Evolutionary conservation across 2,888 invertebrate genomes (phyloP).

Genomic region (Conomelus anceps): DNA sequence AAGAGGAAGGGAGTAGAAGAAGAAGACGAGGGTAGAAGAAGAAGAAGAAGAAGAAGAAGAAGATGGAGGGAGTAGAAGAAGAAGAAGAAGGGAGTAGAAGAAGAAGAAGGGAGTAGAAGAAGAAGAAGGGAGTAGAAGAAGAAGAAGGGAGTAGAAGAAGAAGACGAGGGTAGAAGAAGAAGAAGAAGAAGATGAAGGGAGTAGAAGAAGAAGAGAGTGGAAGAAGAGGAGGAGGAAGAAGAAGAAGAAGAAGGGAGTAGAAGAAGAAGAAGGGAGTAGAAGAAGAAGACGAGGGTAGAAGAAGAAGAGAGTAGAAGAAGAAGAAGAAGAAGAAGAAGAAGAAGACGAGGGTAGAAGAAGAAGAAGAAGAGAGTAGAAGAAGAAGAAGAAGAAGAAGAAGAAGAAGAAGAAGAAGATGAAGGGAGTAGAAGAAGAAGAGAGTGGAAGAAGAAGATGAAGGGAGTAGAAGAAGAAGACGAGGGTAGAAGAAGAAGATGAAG

Average conservation of each 20-base stretch:
- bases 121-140: no score
- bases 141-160: neutral
- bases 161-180: neutral
- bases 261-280: neutral
- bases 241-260: no score
- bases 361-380: neutral
- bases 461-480: neutral
- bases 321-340: neutral
- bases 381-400: neutral
- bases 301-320: neutral
- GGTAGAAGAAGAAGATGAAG: neutral
- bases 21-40: neutral
- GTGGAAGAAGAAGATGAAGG: neutral
- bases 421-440: neutral
- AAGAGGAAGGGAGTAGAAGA: neutral
- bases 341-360: neutral
- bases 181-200: neutral
- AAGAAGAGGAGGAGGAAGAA: neutral
- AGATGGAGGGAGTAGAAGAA: neutral
- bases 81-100: neutral
- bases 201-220: neutral
- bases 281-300: neutral
- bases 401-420: neutral
- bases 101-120: neutral
- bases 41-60: neutral